Conservation (phyloP, 2,797 vertebrate species). For the Centropyge bicolor region DNA sequence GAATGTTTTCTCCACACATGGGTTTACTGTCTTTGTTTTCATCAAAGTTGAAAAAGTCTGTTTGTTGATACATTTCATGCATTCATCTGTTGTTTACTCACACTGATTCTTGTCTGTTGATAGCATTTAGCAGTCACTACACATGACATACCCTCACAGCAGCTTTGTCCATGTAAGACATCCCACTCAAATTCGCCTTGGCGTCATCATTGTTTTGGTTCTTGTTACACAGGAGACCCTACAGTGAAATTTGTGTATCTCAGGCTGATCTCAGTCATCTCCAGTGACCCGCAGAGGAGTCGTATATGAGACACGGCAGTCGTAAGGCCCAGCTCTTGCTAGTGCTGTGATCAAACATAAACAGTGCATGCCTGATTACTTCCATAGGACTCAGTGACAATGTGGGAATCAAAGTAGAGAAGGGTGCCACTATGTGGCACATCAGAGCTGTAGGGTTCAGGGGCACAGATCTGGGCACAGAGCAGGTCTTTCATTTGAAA, state of each 20-base stretch:
- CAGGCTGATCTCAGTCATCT: constrained; percentile 62
- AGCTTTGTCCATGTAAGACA: constrained; percentile 33
- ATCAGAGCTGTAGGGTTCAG: constrained; percentile 60
- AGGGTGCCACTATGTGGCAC: constrained; percentile 68
- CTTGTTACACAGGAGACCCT: constrained; percentile 59
- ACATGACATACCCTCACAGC: constrained; percentile 18
- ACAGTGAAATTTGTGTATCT: constrained; percentile 57
- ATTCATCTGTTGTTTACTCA: constrained; percentile 1
- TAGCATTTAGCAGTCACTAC: constrained; percentile 5
- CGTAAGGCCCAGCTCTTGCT: constrained; percentile 47
- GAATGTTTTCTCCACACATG: constrained; percentile 9
- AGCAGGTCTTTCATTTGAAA: constrained; percentile 63
- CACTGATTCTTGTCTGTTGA: not conserved
- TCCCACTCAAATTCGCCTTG: constrained; percentile 41
- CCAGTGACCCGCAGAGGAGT: constrained; percentile 65
- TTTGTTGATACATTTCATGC: not conserved
- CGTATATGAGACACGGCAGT: constrained; percentile 58
- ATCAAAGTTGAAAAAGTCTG: not conserved
- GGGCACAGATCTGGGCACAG: constrained; percentile 66
- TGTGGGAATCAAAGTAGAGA: constrained; percentile 73
- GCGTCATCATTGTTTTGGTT: constrained; percentile 60
- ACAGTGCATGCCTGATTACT: constrained; percentile 78
- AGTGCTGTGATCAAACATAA: constrained; percentile 70
- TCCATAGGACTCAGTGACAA: constrained; percentile 73
- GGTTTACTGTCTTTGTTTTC: constrained; percentile 23